Percentiles rank a stretch among this genome's conserved stretches.
Evolutionary conservation across 2,113 vertebrate genomes (phyloP).

Genomic region (Geococcyx californianus): DNA sequence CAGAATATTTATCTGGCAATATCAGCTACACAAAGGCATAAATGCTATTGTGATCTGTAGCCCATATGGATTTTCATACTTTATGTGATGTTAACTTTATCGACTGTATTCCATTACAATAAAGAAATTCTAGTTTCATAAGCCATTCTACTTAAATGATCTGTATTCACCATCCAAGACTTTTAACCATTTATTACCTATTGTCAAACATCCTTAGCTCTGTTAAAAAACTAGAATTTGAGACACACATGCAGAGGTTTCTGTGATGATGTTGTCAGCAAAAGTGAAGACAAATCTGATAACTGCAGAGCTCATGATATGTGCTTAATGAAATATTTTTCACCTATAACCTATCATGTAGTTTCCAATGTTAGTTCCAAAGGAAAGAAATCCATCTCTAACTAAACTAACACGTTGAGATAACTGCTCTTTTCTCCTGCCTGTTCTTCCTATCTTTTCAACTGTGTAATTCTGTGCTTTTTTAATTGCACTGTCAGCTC

Average conservation of each 20-base stretch:
- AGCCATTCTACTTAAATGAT: neutral
- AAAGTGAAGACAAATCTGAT: neutral
- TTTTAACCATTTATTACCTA: neutral
- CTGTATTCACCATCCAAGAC: neutral
- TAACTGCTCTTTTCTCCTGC: neutral
- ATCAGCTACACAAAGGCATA: neutral
- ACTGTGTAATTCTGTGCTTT: neutral
- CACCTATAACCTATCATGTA: neutral
- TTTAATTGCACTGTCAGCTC: neutral
- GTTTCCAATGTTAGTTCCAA: neutral
- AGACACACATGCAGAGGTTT: neutral
- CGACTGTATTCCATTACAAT: neutral
- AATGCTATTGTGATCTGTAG: neutral
- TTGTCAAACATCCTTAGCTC: neutral
- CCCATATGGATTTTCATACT: neutral
- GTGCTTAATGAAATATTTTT: neutral
- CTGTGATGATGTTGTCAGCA: neutral
- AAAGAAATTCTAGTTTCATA: neutral
- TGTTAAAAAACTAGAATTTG: neutral
- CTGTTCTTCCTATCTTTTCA: neutral
- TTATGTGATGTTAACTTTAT: neutral
- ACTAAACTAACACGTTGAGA: neutral
- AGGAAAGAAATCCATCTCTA: neutral
- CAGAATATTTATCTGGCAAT: neutral
- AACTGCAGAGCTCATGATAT: neutral